Percentiles rank a stretch among this genome's conserved stretches.
phyloP scores from a whole-genome alignment of 2,888 invertebrate genomes.

The Cenopis cana region DNA sequence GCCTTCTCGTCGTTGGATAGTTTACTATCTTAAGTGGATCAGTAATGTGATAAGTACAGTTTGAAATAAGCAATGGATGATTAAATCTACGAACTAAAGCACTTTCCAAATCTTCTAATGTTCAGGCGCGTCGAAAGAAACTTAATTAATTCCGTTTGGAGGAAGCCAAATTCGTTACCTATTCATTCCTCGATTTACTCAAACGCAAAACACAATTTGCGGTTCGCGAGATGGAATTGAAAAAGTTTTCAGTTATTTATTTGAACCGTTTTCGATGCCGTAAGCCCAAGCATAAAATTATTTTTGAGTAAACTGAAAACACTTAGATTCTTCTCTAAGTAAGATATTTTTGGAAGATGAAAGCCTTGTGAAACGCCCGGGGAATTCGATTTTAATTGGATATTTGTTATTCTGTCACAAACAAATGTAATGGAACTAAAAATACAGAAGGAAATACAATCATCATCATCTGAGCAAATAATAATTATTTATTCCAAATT shows the following conservation, averaged over 20 bases:
- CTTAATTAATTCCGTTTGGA: constrained; percentile 69
- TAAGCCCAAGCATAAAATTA: constrained; percentile 71
- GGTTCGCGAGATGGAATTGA: constrained; percentile 80
- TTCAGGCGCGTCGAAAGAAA: constrained; percentile 54
- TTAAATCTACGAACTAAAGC: constrained; percentile 14
- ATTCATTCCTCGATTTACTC: constrained; percentile 81
- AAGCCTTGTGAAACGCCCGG: constrained; percentile 35
- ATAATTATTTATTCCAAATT: no score
- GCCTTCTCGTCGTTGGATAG: no score
- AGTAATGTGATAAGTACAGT: neutral
- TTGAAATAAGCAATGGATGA: neutral
- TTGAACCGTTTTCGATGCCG: constrained; percentile 71
- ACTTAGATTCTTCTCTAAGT: constrained; percentile 51
- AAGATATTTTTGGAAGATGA: constrained; percentile 46
- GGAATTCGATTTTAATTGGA: constrained; percentile 39
- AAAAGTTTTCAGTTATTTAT: constrained; percentile 83
- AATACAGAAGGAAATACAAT: constrained; percentile 5
- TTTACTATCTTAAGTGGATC: neutral
- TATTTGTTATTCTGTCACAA: constrained; percentile 28
- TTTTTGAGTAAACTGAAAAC: constrained; percentile 67
- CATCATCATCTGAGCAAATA: no score
- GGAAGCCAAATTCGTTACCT: constrained; percentile 72
- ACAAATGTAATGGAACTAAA: constrained; percentile 26
- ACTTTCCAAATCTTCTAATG: constrained; percentile 33
- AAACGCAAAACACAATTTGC: constrained; percentile 82